Evolutionary conservation across 1,140 invertebrate genomes (phyloP).

Genomic region (Heliconius hewitsoni): DNA sequence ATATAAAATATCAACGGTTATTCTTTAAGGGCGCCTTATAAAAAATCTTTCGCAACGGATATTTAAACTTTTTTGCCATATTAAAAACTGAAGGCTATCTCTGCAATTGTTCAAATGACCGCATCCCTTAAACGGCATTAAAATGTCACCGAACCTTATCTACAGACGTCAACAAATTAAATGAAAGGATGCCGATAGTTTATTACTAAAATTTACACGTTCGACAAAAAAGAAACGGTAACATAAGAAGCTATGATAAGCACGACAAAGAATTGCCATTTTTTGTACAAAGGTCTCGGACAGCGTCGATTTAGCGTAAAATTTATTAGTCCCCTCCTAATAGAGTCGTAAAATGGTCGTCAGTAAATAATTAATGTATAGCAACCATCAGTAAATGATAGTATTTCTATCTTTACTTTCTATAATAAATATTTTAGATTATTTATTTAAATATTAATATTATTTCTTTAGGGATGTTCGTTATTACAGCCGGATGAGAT

Average conservation of each 20-base stretch:
- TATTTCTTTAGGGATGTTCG: too few relatives aligned
- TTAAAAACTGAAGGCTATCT: conserved; percentile 15
- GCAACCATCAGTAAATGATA: not conserved
- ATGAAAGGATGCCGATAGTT: conserved; percentile 45
- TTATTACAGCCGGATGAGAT: too few relatives aligned
- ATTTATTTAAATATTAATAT: too few relatives aligned
- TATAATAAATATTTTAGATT: not conserved
- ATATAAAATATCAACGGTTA: not conserved
- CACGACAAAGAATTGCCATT: conserved; percentile 28
- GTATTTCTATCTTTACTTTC: not conserved
- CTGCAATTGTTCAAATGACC: conserved; percentile 39
- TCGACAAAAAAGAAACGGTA: conserved; percentile 36
- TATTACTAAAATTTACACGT: conserved; percentile 58
- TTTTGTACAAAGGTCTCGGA: conserved; percentile 17
- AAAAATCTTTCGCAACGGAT: not conserved
- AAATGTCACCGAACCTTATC: conserved; percentile 59
- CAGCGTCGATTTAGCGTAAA: conserved; percentile 21
- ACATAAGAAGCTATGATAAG: conserved; percentile 36
- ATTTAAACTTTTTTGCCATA: conserved; percentile 21
- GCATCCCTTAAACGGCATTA: conserved; percentile 38
- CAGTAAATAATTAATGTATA: not conserved
- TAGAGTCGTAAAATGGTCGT: conserved; percentile 5
- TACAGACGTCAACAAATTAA: conserved; percentile 41
- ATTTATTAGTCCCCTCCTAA: conserved; percentile 10
- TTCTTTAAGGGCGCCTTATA: not conserved